A percentile compares a stretch with the other conserved stretches of the same genome.
phyloP scores from a whole-genome alignment of 1,140 invertebrate genomes.

The Idris sp. region DNA sequence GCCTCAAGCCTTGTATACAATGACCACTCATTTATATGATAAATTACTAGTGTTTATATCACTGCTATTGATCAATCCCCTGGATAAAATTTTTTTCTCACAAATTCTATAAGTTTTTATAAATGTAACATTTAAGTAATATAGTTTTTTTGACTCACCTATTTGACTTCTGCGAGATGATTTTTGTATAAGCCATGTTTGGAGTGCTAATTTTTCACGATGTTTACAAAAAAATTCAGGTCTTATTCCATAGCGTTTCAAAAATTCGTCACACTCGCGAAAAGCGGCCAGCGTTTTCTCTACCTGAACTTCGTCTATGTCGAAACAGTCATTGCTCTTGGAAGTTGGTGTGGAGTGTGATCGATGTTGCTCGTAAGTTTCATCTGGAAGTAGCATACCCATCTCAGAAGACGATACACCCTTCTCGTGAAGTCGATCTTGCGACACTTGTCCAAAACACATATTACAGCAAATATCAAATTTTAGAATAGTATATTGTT shows the following conservation, averaged over 20 bases:
- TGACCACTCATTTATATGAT: constrained; percentile 42
- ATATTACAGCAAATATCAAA: constrained; percentile 65
- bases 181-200: constrained; percentile 76
- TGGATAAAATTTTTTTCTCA: too few relatives aligned
- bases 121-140: too few relatives aligned
- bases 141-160: too few relatives aligned
- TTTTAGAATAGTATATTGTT: constrained; percentile 25
- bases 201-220: constrained; percentile 78
- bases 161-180: constrained; percentile 56
- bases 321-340: constrained; percentile 57
- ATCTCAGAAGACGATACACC: constrained; percentile 61
- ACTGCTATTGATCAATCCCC: too few relatives aligned
- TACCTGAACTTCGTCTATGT: constrained; percentile 74
- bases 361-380: constrained; percentile 81
- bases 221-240: constrained; percentile 83
- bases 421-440: constrained; percentile 52
- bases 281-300: constrained; percentile 79
- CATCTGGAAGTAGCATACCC: constrained; percentile 82
- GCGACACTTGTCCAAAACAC: constrained; percentile 69
- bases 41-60: constrained; percentile 24
- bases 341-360: constrained; percentile 57
- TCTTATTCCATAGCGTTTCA: constrained; percentile 81
- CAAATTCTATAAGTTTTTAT: too few relatives aligned
- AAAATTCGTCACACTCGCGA: constrained; percentile 81
- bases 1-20: constrained; percentile 35